Conservation (phyloP, 2,113 vertebrate genomes). For the Struthidea cinerea region DNA sequence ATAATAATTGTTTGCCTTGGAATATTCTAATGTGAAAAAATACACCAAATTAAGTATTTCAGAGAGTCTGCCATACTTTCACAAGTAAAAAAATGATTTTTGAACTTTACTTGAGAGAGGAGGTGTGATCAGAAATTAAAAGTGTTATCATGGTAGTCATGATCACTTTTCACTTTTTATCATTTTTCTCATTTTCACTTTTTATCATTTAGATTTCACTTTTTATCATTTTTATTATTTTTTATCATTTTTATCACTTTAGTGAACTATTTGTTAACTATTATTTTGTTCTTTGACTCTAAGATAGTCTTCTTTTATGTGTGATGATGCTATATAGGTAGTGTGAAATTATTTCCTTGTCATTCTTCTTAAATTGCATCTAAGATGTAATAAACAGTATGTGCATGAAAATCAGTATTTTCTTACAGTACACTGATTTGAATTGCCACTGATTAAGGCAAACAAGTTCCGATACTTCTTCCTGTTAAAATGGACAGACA, state of each 20-base stretch:
- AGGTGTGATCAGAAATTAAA: neutral
- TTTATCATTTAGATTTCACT: neutral
- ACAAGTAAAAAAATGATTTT: neutral
- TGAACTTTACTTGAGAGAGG: neutral
- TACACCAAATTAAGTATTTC: neutral
- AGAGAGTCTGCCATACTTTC: neutral
- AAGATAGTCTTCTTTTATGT: neutral
- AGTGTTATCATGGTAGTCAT: neutral
- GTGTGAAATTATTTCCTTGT: neutral
- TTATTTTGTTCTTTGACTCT: neutral
- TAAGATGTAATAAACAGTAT: neutral
- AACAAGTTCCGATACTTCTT: neutral
- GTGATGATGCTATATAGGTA: neutral
- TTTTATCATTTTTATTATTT: neutral
- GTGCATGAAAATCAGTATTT: neutral
- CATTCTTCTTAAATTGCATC: neutral
- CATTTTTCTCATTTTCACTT: neutral
- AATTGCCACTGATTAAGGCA: neutral
- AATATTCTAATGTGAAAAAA: neutral
- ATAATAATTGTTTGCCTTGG: neutral
- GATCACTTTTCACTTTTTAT: neutral
- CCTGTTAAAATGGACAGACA: neutral
- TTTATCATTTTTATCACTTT: neutral
- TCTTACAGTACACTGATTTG: neutral
- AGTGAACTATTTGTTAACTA: neutral